Conservation (phyloP, 2,113 vertebrate genomes). For the Apistogramma diplotaenia region DNA sequence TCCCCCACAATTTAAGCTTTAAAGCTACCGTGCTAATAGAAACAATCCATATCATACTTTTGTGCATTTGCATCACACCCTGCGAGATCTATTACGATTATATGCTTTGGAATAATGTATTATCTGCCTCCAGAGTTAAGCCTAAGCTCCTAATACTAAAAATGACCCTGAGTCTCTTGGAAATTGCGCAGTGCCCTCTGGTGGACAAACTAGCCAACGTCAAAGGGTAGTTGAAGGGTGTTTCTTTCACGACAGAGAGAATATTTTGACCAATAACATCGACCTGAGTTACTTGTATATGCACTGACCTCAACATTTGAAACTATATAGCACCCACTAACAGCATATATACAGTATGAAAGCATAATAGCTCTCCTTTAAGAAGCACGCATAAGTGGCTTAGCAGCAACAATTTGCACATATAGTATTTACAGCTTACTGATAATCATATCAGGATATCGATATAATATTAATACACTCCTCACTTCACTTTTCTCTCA, state of each 20-base stretch:
- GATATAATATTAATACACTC: not conserved
- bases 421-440: not conserved
- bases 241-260: too few species aligned
- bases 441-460: not conserved
- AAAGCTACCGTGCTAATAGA: not conserved
- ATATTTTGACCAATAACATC: too few species aligned
- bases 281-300: not conserved
- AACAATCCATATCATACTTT: conserved; percentile 24
- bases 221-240: too few species aligned
- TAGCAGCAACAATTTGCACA: not conserved
- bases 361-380: not conserved
- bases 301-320: not conserved
- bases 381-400: not conserved
- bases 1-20: not conserved
- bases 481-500: not conserved
- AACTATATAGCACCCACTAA: not conserved
- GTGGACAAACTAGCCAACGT: too few species aligned
- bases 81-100: conserved; percentile 25
- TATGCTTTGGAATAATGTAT: not conserved
- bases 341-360: not conserved
- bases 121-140: not conserved
- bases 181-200: too few species aligned
- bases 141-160: not conserved
- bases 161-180: not conserved
- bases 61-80: conserved; percentile 15